A percentile compares a stretch with the other conserved stretches of the same genome.
These are phyloP conservation scores for Tetranychus urticae DNA, from an alignment of 1,140 invertebrate genomes.

Conservation along the genomic window DNA sequence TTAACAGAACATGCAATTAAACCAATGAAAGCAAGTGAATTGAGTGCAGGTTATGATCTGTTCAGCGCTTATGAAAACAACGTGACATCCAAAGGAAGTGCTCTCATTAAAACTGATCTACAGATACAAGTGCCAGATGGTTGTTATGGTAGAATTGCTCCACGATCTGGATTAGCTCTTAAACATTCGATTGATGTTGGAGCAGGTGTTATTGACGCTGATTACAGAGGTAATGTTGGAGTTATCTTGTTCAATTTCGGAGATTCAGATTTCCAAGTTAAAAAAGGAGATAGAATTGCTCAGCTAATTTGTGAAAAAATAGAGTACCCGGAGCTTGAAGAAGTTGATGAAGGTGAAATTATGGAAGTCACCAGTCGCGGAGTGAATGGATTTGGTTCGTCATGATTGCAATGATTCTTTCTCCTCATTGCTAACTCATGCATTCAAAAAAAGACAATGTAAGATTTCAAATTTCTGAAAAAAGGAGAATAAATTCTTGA, in stretches of 20 bases:
- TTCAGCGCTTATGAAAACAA: conserved; percentile 57
- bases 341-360: conserved; percentile 31
- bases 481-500: too few species aligned
- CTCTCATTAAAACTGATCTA: conserved; percentile 69
- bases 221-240: conserved; percentile 78
- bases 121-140: conserved; percentile 39
- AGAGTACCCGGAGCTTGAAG: conserved; percentile 51
- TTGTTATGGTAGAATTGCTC: conserved; percentile 84
- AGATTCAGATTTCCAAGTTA: conserved; percentile 42
- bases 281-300: conserved; percentile 72
- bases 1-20: conserved; percentile 41
- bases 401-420: conserved; percentile 7
- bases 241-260: conserved; percentile 85
- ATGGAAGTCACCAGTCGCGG: conserved; percentile 9
- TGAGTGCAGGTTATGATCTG: conserved; percentile 74
- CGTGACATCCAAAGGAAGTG: conserved; percentile 60
- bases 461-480: too few species aligned
- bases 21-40: conserved; percentile 53
- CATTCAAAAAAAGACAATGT: too few species aligned
- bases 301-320: conserved; percentile 90
- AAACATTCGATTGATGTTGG: conserved; percentile 95
- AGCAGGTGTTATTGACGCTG: conserved; percentile 81
- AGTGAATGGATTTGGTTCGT: conserved; percentile 14
- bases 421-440: too few species aligned
- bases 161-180: conserved; percentile 75